Conservation (phyloP, 35 echinoderm and acorn worm species). For the Patiria miniata region DNA sequence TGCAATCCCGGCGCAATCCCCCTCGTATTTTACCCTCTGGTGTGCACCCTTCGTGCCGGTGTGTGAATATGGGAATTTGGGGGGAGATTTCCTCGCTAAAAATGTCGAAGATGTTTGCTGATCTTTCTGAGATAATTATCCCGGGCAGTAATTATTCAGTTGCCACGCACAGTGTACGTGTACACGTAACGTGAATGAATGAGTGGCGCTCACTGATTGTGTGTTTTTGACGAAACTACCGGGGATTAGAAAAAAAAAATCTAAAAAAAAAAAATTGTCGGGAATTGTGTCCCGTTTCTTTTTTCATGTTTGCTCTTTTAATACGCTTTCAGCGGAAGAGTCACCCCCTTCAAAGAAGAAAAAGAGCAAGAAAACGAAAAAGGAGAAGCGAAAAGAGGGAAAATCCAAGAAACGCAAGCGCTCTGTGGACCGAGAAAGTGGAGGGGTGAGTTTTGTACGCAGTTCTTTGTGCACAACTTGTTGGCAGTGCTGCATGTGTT, state of each 20-base stretch:
- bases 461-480: neutral
- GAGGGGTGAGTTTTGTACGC: constrained; percentile 27
- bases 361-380: constrained; percentile 98
- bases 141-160: constrained; percentile 3
- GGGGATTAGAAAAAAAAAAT: neutral
- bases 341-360: constrained; percentile 83
- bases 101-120: constrained; percentile 15
- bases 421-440: constrained; percentile 54
- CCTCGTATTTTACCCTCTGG: neutral
- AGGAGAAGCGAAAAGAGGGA: constrained; percentile 80
- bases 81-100: neutral
- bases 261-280: neutral
- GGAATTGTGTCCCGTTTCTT: neutral
- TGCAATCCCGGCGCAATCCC: neutral
- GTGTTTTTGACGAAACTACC: neutral
- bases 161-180: neutral
- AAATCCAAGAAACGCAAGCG: constrained; percentile 88
- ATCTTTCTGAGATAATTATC: constrained; percentile 16
- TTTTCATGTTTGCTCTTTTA: neutral
- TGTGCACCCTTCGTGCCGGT: neutral
- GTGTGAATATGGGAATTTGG: neutral
- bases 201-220: constrained; percentile 1
- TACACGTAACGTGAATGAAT: neutral
- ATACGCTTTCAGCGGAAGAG: constrained; percentile 70
- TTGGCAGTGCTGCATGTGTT: neutral